Evolutionary conservation across 2,888 invertebrate species (phyloP).

Genomic region (Chymomyza caudatula): DNA sequence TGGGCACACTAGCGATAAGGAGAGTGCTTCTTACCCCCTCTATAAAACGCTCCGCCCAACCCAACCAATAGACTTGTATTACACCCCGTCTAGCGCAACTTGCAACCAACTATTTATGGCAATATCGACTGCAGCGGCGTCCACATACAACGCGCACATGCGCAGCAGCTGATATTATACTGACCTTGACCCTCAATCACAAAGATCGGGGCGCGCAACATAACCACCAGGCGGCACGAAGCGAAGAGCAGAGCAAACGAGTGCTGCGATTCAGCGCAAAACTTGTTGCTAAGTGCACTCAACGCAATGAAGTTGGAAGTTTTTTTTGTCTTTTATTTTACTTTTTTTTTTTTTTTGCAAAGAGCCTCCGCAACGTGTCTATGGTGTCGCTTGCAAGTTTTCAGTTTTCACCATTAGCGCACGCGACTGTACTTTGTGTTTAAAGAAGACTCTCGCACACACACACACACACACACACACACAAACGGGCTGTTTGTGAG

Average conservation of each 20-base stretch:
- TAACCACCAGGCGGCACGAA: conserved; percentile 17
- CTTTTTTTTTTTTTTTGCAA: not conserved
- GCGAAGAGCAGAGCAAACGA: conserved; percentile 8
- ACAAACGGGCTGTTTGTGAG: not conserved
- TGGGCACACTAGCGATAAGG: not conserved
- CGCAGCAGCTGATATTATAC: conserved; percentile 64
- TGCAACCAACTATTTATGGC: not conserved
- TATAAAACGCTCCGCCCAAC: no score
- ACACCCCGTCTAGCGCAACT: not conserved
- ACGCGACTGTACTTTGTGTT: conserved; percentile 58
- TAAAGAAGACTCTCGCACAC: conserved; percentile 32
- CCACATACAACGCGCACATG: conserved; percentile 44
- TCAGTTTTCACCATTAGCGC: conserved; percentile 64
- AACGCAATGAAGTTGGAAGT: not conserved
- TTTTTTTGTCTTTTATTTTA: not conserved
- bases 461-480: conserved; percentile 19
- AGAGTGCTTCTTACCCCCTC: not conserved
- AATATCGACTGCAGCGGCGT: not conserved
- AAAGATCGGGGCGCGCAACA: conserved; percentile 13
- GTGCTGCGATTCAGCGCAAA: conserved; percentile 9
- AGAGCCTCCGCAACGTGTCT: not conserved
- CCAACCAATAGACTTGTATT: no score
- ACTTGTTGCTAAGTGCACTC: conserved; percentile 64
- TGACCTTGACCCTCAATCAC: conserved; percentile 70
- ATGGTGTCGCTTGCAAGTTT: conserved; percentile 18